phyloP scores from a whole-genome alignment of 2,888 invertebrate species.

The Torymus texanus region DNA sequence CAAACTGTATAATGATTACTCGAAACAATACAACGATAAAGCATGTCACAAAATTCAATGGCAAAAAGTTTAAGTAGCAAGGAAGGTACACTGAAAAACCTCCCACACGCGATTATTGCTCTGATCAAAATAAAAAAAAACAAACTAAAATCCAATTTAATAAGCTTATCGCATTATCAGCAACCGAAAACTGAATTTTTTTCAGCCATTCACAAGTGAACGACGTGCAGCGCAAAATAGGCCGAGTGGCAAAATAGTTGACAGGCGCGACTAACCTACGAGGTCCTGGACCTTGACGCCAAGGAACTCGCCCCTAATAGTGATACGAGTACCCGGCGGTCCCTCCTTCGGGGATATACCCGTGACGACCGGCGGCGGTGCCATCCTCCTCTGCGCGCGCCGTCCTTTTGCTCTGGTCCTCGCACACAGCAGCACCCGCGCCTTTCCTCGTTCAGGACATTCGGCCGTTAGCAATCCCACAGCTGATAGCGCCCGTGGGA shows the following conservation, averaged over 20 bases:
- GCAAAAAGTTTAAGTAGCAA: no score
- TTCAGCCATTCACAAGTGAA: no score
- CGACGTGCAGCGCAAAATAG: not conserved
- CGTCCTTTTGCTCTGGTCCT: not conserved
- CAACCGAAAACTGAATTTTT: no score
- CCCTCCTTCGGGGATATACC: slow-evolving; percentile 99
- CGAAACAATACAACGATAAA: no score
- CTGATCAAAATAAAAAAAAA: no score
- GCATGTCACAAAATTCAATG: no score
- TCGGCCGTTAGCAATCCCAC: not conserved
- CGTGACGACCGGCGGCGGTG: slow-evolving; percentile 90
- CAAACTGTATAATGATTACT: no score
- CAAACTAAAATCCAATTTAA: no score
- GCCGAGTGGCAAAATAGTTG: slow-evolving; percentile 1
- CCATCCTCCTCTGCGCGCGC: slow-evolving; percentile 25
- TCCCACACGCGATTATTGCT: no score
- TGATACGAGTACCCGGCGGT: slow-evolving; percentile 96
- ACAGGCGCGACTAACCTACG: slow-evolving; percentile 79
- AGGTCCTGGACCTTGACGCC: slow-evolving; percentile 91
- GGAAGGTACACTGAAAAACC: no score
- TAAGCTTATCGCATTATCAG: no score
- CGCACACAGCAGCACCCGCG: not conserved
- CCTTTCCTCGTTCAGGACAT: not conserved
- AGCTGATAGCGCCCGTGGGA: not conserved
- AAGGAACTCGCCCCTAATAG: slow-evolving; percentile 96